Base-by-base conservation (phyloP, 1,140 invertebrate genomes). In the Drosophila takahashii region DNA sequence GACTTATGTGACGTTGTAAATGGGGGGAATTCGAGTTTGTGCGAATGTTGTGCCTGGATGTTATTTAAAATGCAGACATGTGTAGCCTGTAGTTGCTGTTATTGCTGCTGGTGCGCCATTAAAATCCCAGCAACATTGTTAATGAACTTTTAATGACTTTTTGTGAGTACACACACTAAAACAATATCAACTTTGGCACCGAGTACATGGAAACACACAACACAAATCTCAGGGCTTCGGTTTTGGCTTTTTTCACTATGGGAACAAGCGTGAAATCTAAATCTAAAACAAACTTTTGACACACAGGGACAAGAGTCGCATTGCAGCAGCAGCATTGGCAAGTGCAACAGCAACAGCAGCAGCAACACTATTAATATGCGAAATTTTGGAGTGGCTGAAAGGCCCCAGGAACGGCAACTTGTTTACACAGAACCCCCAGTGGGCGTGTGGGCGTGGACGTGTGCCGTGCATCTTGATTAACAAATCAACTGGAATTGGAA, bases 131-230 rank as follows among this genome's bases (percentile, higher is more conserved):
- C 72, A 90, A 90, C 81, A 90, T 90, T 90, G 86, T 90, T 90
- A 90, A 90, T 90, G 86, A 90, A 90, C 86, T 90, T 90, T 90
- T 90, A 90, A 90, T 90, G 86, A 86, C 81, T 90, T 90, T 90
- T 79, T 77, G 76, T 65, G 71, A 89, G 67, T 59, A 61, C 58
- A 77, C 53, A 54, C 53, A 62, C 69, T 32, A 56, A 62, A 52
- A 74, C 69, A 74, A 50, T 56, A 44, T 57, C 50, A 66, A 65
- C 64, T 66, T 66, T 66, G 32, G 39, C 39, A 13, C 29, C 39
- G 27, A 41, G 50, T 65, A 45, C 16, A 22, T 37, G 37, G 18
- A 58, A 65, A 32, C 29, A 29, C 8, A 7, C 2, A 32, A 32
- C 50, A 72, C 51, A 50, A 79, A 83, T 79, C 79, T 70, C 50